These are phyloP conservation scores for Nothobranchius kuhntae DNA, from an alignment of 2,113 vertebrate genomes.

Conservation along the genomic window DNA sequence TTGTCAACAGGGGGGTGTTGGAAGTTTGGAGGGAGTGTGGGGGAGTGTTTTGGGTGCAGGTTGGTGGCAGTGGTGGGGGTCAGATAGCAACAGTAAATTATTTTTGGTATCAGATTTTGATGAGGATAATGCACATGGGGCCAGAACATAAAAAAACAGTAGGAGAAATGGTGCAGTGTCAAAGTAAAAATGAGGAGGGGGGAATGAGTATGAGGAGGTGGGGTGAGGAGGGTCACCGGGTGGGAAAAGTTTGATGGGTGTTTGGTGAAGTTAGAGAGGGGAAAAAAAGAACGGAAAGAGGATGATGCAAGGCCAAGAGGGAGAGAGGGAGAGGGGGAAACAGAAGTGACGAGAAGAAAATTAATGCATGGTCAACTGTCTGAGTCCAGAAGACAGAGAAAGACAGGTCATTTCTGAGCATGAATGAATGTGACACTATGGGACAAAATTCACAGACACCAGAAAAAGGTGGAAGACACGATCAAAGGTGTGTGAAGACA, in stretches of 20 bases:
- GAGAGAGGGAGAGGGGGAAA: conserved; percentile 55
- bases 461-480: conserved; percentile 40
- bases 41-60: conserved; percentile 72
- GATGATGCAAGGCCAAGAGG: conserved; percentile 23
- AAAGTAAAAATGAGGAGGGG: conserved; percentile 17
- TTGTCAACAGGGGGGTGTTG: conserved; percentile 59
- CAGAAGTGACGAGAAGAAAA: conserved; percentile 76
- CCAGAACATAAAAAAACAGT: conserved; percentile 1
- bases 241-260: not conserved
- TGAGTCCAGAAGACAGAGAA: conserved; percentile 72
- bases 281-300: conserved; percentile 31
- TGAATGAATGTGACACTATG: conserved; percentile 53
- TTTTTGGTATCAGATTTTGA: conserved; percentile 59
- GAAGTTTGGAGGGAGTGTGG: conserved; percentile 70
- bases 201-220: not conserved
- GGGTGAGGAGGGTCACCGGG: not conserved
- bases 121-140: conserved; percentile 44
- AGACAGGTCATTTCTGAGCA: conserved; percentile 62
- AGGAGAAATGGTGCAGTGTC: conserved; percentile 14
- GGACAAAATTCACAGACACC: conserved; percentile 36
- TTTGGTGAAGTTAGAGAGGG: conserved; percentile 5
- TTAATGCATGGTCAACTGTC: conserved; percentile 78
- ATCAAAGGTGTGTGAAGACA: conserved; percentile 23
- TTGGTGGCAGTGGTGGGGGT: conserved; percentile 66
- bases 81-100: conserved; percentile 67